These are phyloP conservation scores for Gonioctena quinquepunctata DNA, from an alignment of 1,140 invertebrate genomes.

Conservation along the genomic window DNA sequence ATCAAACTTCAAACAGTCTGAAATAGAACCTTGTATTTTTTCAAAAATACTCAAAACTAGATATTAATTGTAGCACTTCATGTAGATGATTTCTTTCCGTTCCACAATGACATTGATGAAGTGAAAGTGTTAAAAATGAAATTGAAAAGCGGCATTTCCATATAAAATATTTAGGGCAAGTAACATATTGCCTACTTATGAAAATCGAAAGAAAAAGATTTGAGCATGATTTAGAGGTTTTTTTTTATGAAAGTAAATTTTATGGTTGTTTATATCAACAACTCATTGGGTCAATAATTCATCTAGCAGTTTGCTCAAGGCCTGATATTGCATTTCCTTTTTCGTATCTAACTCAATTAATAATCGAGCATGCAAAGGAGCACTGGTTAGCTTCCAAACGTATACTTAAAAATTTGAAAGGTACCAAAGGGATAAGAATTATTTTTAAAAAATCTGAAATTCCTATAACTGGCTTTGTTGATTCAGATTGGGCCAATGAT, in stretches of 20 bases:
- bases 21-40: constrained; percentile 51
- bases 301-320: constrained; percentile 23
- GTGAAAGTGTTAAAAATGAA: constrained; percentile 31
- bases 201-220: constrained; percentile 47
- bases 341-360: constrained; percentile 28
- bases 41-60: constrained; percentile 22
- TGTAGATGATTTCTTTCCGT: constrained; percentile 51
- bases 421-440: constrained; percentile 23
- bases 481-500: constrained; percentile 52
- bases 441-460: constrained; percentile 14
- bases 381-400: constrained; percentile 25
- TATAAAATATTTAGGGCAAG: constrained; percentile 41
- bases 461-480: constrained; percentile 36
- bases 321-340: constrained; percentile 29
- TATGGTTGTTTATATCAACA: constrained; percentile 32
- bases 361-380: constrained; percentile 24
- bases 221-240: constrained; percentile 39
- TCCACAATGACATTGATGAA: constrained; percentile 38
- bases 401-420: constrained; percentile 28
- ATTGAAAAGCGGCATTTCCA: constrained; percentile 39
- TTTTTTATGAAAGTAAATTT: constrained; percentile 25
- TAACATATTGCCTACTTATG: constrained; percentile 37
- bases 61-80: constrained; percentile 46
- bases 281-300: constrained; percentile 30
- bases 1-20: constrained; percentile 35